Evolutionary conservation across 2,888 invertebrate species (phyloP).

Genomic region (Timandra comae): DNA sequence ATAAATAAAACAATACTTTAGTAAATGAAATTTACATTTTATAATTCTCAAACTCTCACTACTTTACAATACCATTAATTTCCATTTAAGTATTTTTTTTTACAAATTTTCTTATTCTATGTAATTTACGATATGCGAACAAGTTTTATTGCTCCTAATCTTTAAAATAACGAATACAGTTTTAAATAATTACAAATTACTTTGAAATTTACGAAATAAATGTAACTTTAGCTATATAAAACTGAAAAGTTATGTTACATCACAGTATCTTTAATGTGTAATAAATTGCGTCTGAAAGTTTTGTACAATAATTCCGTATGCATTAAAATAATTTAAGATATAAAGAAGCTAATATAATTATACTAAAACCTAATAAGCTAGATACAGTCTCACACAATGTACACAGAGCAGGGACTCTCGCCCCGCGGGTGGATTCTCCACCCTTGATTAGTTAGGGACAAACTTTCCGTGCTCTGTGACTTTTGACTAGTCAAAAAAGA

Average conservation of each 20-base stretch:
- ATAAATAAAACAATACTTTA: too few species aligned
- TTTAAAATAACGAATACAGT: constrained; percentile 19
- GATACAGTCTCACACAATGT: too few species aligned
- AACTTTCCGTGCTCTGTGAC: too few species aligned
- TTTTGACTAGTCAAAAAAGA: too few species aligned
- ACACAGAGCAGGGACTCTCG: too few species aligned
- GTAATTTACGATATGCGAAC: constrained; percentile 56
- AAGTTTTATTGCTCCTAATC: constrained; percentile 55
- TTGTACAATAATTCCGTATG: constrained; percentile 10
- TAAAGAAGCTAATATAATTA: too few species aligned
- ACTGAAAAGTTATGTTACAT: neutral
- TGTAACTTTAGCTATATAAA: neutral
- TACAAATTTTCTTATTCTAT: constrained; percentile 38
- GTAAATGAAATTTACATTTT: constrained; percentile 23
- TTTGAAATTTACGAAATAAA: neutral
- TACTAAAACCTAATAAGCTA: too few species aligned
- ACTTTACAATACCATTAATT: constrained; percentile 44
- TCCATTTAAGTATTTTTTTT: constrained; percentile 43
- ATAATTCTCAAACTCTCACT: constrained; percentile 59
- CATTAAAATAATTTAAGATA: too few species aligned
- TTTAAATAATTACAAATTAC: neutral
- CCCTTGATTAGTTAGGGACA: too few species aligned
- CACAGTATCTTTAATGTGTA: too few species aligned
- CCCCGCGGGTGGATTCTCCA: too few species aligned
- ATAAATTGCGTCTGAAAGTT: too few species aligned